phyloP scores from a whole-genome alignment of 2,113 vertebrate genomes.

The Casuarius casuarius region DNA sequence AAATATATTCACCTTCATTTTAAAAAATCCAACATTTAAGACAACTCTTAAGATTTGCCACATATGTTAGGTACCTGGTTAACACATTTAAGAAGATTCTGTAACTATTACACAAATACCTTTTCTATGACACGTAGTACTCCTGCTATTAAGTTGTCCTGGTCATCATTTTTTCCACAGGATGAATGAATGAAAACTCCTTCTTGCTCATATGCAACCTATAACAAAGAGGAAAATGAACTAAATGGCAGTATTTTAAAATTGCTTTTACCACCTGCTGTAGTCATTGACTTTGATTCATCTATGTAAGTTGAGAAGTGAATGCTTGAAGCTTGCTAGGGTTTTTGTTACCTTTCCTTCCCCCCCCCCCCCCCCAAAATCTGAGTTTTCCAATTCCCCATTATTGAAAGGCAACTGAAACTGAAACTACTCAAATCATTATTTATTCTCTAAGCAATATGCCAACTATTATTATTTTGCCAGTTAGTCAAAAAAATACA shows the following conservation, averaged over 20 bases:
- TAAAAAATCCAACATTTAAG: neutral
- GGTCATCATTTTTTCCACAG: conserved; percentile 84
- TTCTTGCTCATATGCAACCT: conserved; percentile 94
- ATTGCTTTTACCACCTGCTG: neutral
- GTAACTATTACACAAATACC: conserved; percentile 72
- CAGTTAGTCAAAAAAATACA: neutral
- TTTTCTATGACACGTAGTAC: conserved; percentile 90
- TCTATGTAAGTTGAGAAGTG: neutral
- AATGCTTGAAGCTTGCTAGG: neutral
- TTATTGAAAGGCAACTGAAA: neutral
- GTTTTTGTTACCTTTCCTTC: neutral
- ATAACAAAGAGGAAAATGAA: neutral
- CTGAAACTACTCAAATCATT: neutral
- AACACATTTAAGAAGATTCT: neutral
- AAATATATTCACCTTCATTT: neutral
- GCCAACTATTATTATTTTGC: neutral
- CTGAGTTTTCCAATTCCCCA: neutral
- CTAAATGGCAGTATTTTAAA: neutral
- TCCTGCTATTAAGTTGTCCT: conserved; percentile 88
- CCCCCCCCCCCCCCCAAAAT: neutral
- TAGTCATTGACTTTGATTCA: neutral
- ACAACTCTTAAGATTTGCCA: neutral
- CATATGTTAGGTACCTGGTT: rapidly evolving
- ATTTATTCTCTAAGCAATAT: neutral
- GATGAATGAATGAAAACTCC: conserved; percentile 92